phyloP scores from a whole-genome alignment of 2,113 vertebrate genomes.

The Cygnus atratus region DNA sequence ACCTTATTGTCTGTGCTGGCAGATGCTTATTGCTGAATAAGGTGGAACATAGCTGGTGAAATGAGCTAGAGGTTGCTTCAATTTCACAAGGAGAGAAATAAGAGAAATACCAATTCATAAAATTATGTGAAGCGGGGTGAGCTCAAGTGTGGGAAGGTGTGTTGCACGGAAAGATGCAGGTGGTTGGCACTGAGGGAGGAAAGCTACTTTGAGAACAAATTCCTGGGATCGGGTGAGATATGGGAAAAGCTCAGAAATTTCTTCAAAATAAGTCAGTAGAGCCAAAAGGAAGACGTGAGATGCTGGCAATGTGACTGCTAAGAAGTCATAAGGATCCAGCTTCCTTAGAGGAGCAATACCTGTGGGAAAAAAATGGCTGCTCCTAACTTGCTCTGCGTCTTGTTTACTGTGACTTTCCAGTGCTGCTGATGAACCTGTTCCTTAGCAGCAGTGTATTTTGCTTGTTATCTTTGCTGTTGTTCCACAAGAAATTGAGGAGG shows the following conservation, averaged over 20 bases:
- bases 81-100: not conserved
- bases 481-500: not conserved
- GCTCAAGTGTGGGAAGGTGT: rapidly evolving
- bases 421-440: not conserved
- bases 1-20: not conserved
- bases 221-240: not conserved
- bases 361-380: not conserved
- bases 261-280: not conserved
- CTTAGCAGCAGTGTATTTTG: not conserved
- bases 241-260: not conserved
- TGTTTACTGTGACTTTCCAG: not conserved
- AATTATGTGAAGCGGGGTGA: not conserved
- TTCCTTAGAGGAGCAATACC: not conserved
- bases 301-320: not conserved
- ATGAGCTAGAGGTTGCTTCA: not conserved
- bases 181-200: not conserved
- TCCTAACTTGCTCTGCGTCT: not conserved
- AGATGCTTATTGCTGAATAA: not conserved
- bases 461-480: not conserved
- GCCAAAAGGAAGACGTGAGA: not conserved
- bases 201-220: not conserved
- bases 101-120: not conserved
- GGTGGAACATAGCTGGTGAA: not conserved
- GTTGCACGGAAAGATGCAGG: not conserved
- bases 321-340: not conserved